Evolutionary conservation across 2,888 invertebrate species (phyloP).

Genomic region (Melipona beecheii): DNA sequence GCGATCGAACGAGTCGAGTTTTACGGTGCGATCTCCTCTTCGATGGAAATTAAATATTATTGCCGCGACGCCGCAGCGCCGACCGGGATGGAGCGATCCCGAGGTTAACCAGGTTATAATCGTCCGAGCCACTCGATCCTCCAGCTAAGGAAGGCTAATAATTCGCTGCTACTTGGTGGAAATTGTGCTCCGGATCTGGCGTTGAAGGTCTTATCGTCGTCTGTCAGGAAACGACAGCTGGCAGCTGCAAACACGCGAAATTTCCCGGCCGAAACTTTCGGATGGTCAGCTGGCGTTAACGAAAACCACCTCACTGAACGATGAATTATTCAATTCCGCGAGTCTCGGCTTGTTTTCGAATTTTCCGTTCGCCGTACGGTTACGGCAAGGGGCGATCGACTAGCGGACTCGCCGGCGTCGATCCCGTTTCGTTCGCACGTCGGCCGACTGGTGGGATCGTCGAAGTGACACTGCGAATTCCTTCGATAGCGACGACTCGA

Average conservation of each 20-base stretch:
- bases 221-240: slow-evolving; percentile 59
- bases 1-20: neutral
- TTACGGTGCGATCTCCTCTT: neutral
- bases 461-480: slow-evolving; percentile 46
- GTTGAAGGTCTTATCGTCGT: slow-evolving; percentile 46
- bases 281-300: slow-evolving; percentile 44
- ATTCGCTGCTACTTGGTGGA: slow-evolving; percentile 38
- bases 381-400: neutral
- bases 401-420: neutral
- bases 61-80: slow-evolving; percentile 1
- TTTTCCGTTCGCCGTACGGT: neutral
- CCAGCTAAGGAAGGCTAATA: slow-evolving; percentile 45
- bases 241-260: slow-evolving; percentile 13
- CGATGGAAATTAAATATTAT: slow-evolving; percentile 37
- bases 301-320: slow-evolving; percentile 12
- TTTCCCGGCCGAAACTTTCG: slow-evolving; percentile 23
- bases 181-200: slow-evolving; percentile 35
- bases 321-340: slow-evolving; percentile 50
- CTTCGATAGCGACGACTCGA: slow-evolving; percentile 18
- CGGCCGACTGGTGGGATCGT: neutral
- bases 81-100: neutral
- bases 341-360: neutral
- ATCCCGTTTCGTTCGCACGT: slow-evolving; percentile 31
- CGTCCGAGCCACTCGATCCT: slow-evolving; percentile 26
- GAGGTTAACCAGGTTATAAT: slow-evolving; percentile 43